Percentiles rank a stretch among this genome's conserved stretches.
phyloP scores from a whole-genome alignment of 2,797 vertebrate genomes.

The Melanogrammus aeglefinus region DNA sequence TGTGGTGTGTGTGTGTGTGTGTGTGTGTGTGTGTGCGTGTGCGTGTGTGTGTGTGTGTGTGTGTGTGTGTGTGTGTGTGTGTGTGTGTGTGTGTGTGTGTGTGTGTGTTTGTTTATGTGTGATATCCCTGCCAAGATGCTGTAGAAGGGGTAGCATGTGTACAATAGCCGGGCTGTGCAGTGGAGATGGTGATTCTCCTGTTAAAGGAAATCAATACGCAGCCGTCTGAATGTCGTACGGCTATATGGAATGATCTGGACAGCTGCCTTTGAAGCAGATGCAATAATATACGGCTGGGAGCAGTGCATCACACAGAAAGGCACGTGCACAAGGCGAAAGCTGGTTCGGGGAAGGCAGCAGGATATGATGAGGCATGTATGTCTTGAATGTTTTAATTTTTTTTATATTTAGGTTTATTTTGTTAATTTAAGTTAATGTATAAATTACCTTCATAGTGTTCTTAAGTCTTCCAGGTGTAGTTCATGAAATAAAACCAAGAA shows the following conservation, averaged over 20 bases:
- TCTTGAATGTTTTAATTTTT: too few relatives aligned
- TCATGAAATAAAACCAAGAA: too few relatives aligned
- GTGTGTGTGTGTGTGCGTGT: background rate
- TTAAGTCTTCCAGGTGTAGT: too few relatives aligned
- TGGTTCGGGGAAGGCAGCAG: background rate
- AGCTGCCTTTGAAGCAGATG: background rate
- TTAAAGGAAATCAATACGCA: background rate
- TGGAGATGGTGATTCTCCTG: background rate
- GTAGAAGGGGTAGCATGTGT: background rate
- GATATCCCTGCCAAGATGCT: background rate
- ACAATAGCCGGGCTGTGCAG: conserved; percentile 2
- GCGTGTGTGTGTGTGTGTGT: background rate
- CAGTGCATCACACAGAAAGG: background rate
- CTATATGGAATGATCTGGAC: background rate
- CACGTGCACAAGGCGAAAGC: too few relatives aligned
- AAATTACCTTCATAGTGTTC: too few relatives aligned
- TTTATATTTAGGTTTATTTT: too few relatives aligned
- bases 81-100: conserved; percentile 3
- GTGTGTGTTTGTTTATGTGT: background rate
- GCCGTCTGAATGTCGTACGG: background rate
- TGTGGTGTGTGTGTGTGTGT: conserved; percentile 2
- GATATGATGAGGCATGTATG: background rate
- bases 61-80: conserved; percentile 9
- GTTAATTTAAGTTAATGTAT: too few relatives aligned
- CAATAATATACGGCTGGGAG: background rate